These are phyloP conservation scores for Agelaius phoeniceus DNA, from an alignment of 2,113 vertebrate genomes.

Conservation along the genomic window DNA sequence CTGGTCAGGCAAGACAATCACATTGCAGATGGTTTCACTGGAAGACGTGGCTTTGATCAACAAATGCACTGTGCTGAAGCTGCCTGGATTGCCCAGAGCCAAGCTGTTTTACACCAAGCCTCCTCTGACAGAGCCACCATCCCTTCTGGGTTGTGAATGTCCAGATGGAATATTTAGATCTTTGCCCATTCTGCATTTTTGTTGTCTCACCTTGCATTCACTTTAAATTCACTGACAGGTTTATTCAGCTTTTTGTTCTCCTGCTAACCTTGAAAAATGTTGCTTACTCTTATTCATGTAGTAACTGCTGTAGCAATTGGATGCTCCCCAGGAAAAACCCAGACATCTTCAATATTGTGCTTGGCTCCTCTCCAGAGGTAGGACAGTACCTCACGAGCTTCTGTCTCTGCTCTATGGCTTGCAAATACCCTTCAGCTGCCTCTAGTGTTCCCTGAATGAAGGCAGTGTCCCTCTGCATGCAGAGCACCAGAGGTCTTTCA, in stretches of 20 bases:
- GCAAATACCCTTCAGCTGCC: neutral
- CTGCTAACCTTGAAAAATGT: neutral
- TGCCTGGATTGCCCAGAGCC: neutral
- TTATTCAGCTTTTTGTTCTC: neutral
- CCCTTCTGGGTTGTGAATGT: neutral
- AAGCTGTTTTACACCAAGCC: neutral
- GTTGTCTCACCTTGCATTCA: neutral
- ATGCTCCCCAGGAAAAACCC: neutral
- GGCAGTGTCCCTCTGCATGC: neutral
- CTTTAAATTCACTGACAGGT: neutral
- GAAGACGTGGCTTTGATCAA: neutral
- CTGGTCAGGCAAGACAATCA: slow-evolving; percentile 1
- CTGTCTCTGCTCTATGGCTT: neutral
- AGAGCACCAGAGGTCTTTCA: neutral
- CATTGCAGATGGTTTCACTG: slow-evolving; percentile 22
- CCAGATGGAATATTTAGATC: neutral
- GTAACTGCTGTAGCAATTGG: neutral
- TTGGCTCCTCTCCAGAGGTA: neutral
- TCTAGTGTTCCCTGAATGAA: neutral
- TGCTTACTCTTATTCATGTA: neutral
- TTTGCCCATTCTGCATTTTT: neutral
- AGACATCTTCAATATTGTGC: neutral
- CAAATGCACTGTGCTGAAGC: neutral
- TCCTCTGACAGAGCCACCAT: neutral
- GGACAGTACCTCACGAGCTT: neutral